Evolutionary conservation across 2,113 vertebrate genomes (phyloP).

Genomic region (Dermatemys mawii): DNA sequence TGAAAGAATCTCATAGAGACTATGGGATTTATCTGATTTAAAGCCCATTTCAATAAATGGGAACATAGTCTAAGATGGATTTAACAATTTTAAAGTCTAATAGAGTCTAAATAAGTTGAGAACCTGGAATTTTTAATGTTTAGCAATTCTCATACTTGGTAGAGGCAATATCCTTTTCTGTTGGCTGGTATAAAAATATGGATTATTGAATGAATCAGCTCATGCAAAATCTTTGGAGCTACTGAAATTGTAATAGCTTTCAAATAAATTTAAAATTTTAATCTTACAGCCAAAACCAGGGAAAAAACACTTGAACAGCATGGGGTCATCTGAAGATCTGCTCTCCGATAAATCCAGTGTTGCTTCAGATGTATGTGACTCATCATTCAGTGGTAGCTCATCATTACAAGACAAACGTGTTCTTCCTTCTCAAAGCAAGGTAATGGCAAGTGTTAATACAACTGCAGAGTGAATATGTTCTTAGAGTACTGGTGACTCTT

Average conservation of each 20-base stretch:
- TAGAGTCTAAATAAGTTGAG: background rate
- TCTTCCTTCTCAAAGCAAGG: slow-evolving; percentile 81
- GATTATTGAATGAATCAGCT: background rate
- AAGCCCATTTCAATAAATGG: background rate
- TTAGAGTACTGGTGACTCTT: background rate
- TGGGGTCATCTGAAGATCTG: slow-evolving; percentile 74
- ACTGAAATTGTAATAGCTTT: background rate
- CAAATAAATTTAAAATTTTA: background rate
- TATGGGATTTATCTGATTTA: background rate
- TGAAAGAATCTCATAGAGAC: background rate
- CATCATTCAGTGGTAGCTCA: slow-evolving; percentile 72
- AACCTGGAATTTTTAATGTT: background rate
- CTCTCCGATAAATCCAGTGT: slow-evolving; percentile 77
- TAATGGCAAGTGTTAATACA: slow-evolving; percentile 48
- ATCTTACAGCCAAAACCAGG: slow-evolving; percentile 68
- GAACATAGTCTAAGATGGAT: background rate
- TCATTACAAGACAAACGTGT: slow-evolving; percentile 63
- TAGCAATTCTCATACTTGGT: background rate
- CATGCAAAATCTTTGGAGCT: background rate
- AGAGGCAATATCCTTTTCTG: background rate
- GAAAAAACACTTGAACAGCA: slow-evolving; percentile 41
- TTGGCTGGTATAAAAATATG: background rate
- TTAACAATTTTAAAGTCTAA: background rate
- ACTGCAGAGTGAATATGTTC: background rate
- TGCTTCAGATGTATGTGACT: slow-evolving; percentile 76